Conservation (phyloP, 1,140 invertebrate genomes). For the Eubasilissa regina region DNA sequence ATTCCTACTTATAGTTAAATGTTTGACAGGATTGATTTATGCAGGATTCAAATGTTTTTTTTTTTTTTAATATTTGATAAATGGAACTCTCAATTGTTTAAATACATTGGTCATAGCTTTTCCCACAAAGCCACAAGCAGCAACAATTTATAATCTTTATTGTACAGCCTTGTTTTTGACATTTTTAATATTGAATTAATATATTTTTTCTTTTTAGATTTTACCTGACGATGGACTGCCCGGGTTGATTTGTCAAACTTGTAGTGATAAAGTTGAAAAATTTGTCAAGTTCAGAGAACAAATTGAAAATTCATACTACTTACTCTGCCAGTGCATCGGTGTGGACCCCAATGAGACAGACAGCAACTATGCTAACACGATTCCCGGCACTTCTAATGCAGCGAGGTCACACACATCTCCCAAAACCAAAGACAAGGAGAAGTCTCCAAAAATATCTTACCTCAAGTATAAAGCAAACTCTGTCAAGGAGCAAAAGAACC, state of each 20-base stretch:
- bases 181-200: too few relatives aligned
- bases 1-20: too few relatives aligned
- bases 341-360: conserved; percentile 44
- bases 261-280: conserved; percentile 38
- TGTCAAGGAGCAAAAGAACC: conserved; percentile 1
- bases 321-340: conserved; percentile 45
- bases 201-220: conserved; percentile 36
- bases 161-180: too few relatives aligned
- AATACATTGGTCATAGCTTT: too few relatives aligned
- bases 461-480: background rate
- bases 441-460: conserved; percentile 6
- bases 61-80: too few relatives aligned
- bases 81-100: too few relatives aligned
- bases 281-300: conserved; percentile 50
- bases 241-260: conserved; percentile 32
- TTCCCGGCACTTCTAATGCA: conserved; percentile 2
- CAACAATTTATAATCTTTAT: too few relatives aligned
- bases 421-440: conserved; percentile 25
- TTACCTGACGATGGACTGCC: conserved; percentile 48
- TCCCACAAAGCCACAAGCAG: too few relatives aligned
- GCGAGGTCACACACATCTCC: background rate
- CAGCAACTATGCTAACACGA: background rate
- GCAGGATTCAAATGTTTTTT: too few relatives aligned
- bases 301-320: conserved; percentile 45
- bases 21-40: too few relatives aligned